Conservation (phyloP, 2,113 vertebrate genomes). For the Pungitius pungitius region DNA sequence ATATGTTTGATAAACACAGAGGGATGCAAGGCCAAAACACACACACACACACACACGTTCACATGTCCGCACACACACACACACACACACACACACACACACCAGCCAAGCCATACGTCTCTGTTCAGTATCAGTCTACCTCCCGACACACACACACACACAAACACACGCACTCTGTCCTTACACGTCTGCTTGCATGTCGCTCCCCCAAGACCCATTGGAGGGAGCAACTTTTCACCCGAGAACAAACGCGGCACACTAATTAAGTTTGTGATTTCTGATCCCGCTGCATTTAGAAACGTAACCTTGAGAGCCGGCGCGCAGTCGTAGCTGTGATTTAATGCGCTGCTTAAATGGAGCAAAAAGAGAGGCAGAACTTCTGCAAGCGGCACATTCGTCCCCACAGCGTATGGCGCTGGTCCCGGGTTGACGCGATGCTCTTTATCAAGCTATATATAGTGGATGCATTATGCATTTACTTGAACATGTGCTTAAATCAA, state of each 20-base stretch:
- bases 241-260: constrained; percentile 72
- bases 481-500: constrained; percentile 78
- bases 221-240: constrained; percentile 70
- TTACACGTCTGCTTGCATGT: constrained; percentile 53
- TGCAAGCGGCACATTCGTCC: constrained; percentile 76
- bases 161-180: constrained; percentile 19
- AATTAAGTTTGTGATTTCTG: constrained; percentile 81
- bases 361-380: constrained; percentile 78
- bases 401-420: constrained; percentile 76
- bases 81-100: constrained; percentile 5
- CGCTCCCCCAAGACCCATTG: constrained; percentile 72
- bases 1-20: constrained; percentile 97
- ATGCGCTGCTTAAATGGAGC: constrained; percentile 77
- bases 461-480: constrained; percentile 77
- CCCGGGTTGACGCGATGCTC: constrained; percentile 70
- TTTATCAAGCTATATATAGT: constrained; percentile 83
- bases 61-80: constrained; percentile 2
- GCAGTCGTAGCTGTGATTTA: constrained; percentile 76
- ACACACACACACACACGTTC: constrained; percentile 43
- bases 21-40: constrained; percentile 72
- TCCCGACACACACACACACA: constrained; percentile 21
- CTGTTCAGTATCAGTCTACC: constrained; percentile 64
- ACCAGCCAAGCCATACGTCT: constrained; percentile 39
- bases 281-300: constrained; percentile 79
- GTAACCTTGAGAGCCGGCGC: constrained; percentile 76